Base-by-base conservation (phyloP, 2,797 vertebrate species). In the Pangasius mekongensis region DNA sequence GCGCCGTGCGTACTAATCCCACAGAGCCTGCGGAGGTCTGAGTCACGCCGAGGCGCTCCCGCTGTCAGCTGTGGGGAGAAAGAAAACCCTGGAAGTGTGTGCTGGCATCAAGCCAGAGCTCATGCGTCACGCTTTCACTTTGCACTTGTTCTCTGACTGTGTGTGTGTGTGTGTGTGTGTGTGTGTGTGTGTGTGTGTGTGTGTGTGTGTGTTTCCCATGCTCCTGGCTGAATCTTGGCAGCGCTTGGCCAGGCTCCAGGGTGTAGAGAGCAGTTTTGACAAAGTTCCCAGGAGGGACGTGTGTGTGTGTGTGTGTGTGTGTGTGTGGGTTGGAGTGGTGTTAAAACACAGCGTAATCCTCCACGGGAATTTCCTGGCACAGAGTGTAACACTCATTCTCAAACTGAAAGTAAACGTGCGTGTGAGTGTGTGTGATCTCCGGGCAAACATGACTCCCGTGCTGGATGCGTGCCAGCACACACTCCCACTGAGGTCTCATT, bases 81-180 rank as follows among this genome's bases (percentile, higher is more conserved):
- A 81, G 5, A 94, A 93, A 92, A 93, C 91, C 91, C 92, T 93
- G 87, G 92, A 94, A 94, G 94, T 95, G 94, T 93, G 92, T 87
- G 76, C 94, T 96, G 96, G 96, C 95, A 90, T 56, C 83, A 82
- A 39, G 94, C 96, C 95, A 95, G 90, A 36, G 77, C 86, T 87
- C 56, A 24, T 22, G 47, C 76, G n/a, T 84, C 90, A 86, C 5
- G 6, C 93, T 92, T 92, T 85, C 90, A 87, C 89, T 93, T 88
- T 87, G 83, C 83, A 36, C 58, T 87, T 58, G 69, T 71, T 73
- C 49, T 22, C 54, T 83, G n/a, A 6, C 20, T 3, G 69, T 39
- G 69, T 22, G 47, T n/a, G 43, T 76, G 73, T 76, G 73, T 76
- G 43, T 76, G 73, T 49, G 39, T 49, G 74, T n/a, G 49, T 30